These are phyloP conservation scores for Bembecia ichneumoniformis DNA, from an alignment of 2,888 invertebrate species.

Conservation along the genomic window DNA sequence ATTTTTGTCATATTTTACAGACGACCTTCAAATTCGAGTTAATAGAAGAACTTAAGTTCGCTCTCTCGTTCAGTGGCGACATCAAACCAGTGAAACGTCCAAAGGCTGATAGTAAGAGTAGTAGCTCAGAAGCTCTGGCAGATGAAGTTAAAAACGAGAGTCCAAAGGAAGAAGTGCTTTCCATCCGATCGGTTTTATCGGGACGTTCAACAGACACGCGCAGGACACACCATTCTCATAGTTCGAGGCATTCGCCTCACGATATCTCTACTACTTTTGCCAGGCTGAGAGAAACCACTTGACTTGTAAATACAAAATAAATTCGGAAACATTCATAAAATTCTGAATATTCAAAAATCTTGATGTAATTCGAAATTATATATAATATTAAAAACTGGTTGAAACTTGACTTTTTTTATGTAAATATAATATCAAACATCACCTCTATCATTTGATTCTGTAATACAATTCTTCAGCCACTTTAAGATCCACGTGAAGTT, in stretches of 20 bases:
- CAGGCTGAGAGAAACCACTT: constrained; percentile 26
- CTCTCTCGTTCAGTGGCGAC: constrained; percentile 74
- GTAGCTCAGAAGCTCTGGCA: constrained; percentile 38
- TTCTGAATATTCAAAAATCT: too few species aligned
- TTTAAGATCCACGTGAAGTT: too few species aligned
- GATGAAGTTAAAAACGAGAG: constrained; percentile 47
- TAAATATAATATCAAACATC: too few species aligned
- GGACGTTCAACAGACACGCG: constrained; percentile 41
- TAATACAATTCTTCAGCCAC: too few species aligned
- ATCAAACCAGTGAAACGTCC: constrained; percentile 73
- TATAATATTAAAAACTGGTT: too few species aligned
- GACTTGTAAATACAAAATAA: too few species aligned
- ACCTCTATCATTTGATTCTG: too few species aligned
- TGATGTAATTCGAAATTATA: too few species aligned
- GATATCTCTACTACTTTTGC: constrained; percentile 54
- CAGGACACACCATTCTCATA: constrained; percentile 45
- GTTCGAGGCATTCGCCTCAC: constrained; percentile 48
- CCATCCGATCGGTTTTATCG: constrained; percentile 41
- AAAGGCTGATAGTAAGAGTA: constrained; percentile 35
- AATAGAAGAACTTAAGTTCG: constrained; percentile 76
- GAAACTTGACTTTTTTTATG: too few species aligned
- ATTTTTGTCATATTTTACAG: constrained; percentile 26
- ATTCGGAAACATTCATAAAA: too few species aligned
- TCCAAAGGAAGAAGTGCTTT: constrained; percentile 44
- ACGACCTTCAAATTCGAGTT: constrained; percentile 74